Base-by-base conservation (phyloP, 2,888 invertebrate species). In the Apoderus coryli region DNA sequence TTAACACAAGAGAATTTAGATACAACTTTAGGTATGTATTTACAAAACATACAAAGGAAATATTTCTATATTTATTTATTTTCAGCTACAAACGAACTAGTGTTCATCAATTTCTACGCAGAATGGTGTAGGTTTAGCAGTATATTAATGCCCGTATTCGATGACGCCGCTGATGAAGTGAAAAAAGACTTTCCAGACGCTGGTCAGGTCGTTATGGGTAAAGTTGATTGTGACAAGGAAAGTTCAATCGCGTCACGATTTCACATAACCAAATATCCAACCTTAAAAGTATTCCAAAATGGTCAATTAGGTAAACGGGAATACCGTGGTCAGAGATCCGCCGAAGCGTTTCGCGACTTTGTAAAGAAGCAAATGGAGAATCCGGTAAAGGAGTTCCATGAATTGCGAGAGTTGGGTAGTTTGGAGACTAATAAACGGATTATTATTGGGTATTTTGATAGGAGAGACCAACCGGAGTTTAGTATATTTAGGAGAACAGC, bases 71-170 rank as follows among this genome's bases (percentile, higher is more conserved):
- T 25, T 25, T 35, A 33, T 37, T 46, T 46, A 44, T 44, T 76
- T 78, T 40, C 69, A 92, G 93, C 84, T 38, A 77, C 81, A 36
- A 88, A 92, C 69, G 95, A 98, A 66, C 64, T 98, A 59, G 93
- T 96, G 38, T 85, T 98, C 61, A 76, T 98, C 38, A 98, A 99
- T 64, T 98, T 98, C 62, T 98, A 96, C 64, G 98, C 98, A 15
- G 95, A 98, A 55, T 98, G 98, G 98, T 98, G 98, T 64, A 77
- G 88, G 50, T 98, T 96, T 65, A 96, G 96, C 64, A 95, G 89
- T 58, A 74, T 92, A 63, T 64, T 99, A 53, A 82, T 85, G 58
- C 98, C 98, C 7, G 79, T 95, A 49, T 99, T 92, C 61, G 88
- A 92, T 57, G 92, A 95, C 57, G 88, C 95, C 22, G 82, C 93